Conservation (phyloP, 2,888 invertebrate species). For the Phyto melanocephala region DNA sequence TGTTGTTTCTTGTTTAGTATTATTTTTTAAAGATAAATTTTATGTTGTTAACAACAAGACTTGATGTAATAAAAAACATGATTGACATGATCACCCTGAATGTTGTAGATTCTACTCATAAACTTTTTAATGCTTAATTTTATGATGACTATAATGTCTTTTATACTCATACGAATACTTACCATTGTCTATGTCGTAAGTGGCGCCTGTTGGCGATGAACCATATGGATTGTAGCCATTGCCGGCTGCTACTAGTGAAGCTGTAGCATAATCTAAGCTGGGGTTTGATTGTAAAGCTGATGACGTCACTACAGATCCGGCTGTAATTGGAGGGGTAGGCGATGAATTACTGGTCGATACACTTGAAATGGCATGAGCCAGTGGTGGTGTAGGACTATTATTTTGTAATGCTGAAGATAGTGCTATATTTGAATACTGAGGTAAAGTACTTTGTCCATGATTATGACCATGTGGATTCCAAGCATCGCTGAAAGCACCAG, state of each 20-base stretch:
- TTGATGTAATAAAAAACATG: constrained; percentile 43
- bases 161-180: constrained; percentile 67
- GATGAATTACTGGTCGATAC: constrained; percentile 55
- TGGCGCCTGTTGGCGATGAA: constrained; percentile 66
- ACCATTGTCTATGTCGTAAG: constrained; percentile 76
- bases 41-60: neutral
- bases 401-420: constrained; percentile 65
- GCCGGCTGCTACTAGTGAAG: constrained; percentile 73
- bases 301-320: constrained; percentile 64
- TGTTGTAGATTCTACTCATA: neutral
- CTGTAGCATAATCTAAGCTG: constrained; percentile 74
- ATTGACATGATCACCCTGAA: constrained; percentile 64
- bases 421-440: constrained; percentile 77
- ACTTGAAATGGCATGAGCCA: constrained; percentile 71
- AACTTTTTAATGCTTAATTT: neutral
- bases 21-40: neutral
- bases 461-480: constrained; percentile 73
- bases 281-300: constrained; percentile 67
- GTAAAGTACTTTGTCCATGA: constrained; percentile 71
- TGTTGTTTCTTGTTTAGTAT: neutral
- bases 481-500: constrained; percentile 71
- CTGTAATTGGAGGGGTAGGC: constrained; percentile 60
- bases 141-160: neutral
- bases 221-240: constrained; percentile 63
- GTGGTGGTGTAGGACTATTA: constrained; percentile 72